A percentile compares a stretch with the other conserved stretches of the same genome.
phyloP scores from a whole-genome alignment of 2,797 vertebrate genomes.

The Acrocephalus scirpaceus region DNA sequence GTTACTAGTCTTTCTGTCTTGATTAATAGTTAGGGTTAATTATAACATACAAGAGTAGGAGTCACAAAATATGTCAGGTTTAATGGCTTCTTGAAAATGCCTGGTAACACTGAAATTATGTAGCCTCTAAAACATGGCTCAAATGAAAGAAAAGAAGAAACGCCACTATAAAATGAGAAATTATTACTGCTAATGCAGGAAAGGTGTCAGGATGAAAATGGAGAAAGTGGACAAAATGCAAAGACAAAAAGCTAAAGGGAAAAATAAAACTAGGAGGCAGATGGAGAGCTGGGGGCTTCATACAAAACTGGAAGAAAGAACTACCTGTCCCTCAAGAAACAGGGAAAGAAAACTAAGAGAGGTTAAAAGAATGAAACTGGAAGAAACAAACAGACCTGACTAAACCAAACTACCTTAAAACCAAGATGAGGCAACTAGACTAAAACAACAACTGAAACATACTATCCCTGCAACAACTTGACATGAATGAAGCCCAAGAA shows the following conservation, averaged over 20 bases:
- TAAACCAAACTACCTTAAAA: neutral
- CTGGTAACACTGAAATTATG: neutral
- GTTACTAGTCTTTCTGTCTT: neutral
- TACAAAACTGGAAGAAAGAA: neutral
- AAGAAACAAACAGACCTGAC: neutral
- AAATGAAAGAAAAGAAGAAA: neutral
- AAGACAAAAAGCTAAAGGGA: neutral
- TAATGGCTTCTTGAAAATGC: neutral
- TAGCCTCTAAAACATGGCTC: neutral
- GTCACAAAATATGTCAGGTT: neutral
- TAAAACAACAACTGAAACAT: neutral
- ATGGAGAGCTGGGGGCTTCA: neutral
- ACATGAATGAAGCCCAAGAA: neutral
- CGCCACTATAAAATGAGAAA: neutral
- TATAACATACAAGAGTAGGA: neutral
- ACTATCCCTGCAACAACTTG: neutral
- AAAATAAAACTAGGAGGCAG: neutral
- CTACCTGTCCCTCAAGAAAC: neutral
- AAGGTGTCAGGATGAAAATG: neutral
- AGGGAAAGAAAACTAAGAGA: neutral
- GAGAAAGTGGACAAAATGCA: neutral
- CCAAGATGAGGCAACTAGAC: neutral
- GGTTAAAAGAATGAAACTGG: neutral
- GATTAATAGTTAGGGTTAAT: neutral
- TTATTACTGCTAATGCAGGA: neutral